Evolutionary conservation across 1,140 invertebrate genomes (phyloP).

Genomic region (Tyrophagus putrescentiae): DNA sequence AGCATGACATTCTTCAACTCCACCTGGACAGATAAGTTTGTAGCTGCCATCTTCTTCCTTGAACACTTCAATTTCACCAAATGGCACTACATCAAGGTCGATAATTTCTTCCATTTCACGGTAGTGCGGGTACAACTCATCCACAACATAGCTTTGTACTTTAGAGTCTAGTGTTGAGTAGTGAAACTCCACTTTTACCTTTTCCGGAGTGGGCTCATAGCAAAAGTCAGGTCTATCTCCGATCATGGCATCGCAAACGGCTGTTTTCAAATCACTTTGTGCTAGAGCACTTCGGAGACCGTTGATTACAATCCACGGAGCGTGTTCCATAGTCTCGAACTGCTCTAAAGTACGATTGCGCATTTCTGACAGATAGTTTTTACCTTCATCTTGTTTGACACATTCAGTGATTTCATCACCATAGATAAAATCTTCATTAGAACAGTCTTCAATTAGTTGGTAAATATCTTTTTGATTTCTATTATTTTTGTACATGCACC

Average conservation of each 20-base stretch:
- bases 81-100: constrained; percentile 20
- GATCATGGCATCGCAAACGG: constrained; percentile 8
- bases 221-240: constrained; percentile 12
- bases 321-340: constrained; percentile 6
- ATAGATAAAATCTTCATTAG: constrained; percentile 9
- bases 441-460: constrained; percentile 11
- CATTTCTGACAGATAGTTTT: constrained; percentile 8
- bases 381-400: constrained; percentile 8
- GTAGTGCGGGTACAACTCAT: constrained; percentile 22
- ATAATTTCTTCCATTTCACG: constrained; percentile 19
- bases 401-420: constrained; percentile 14
- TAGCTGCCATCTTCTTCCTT: background rate
- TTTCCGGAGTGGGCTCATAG: background rate
- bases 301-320: constrained; percentile 21
- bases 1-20: constrained; percentile 8
- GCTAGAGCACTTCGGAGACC: constrained; percentile 5
- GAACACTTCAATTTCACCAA: background rate
- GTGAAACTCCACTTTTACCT: constrained; percentile 20
- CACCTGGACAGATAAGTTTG: constrained; percentile 9
- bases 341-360: background rate
- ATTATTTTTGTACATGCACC: constrained; percentile 21
- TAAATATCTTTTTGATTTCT: background rate
- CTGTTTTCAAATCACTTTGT: constrained; percentile 8
- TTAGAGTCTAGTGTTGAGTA: constrained; percentile 8
- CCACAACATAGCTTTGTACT: constrained; percentile 15